Conservation (phyloP, 1,140 invertebrate species). For the Monochamus saltuarius region DNA sequence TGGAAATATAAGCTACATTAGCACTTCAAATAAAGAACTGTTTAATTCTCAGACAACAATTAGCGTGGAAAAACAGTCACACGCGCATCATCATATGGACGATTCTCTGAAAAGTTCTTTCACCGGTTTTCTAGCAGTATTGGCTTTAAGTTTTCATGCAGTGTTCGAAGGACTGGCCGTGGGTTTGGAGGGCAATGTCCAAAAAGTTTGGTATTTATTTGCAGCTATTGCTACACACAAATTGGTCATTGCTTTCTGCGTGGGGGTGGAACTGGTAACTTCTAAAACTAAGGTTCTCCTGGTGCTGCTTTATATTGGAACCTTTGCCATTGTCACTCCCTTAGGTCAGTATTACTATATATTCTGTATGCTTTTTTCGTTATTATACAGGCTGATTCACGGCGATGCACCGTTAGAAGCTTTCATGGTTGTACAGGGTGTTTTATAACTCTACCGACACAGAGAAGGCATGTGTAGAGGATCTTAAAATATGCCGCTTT, state of each 20-base stretch:
- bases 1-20: constrained; percentile 41
- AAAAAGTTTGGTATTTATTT: constrained; percentile 69
- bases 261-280: constrained; percentile 75
- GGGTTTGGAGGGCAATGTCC: constrained; percentile 66
- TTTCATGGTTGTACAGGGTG: too few relatives aligned
- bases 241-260: constrained; percentile 84
- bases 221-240: constrained; percentile 86
- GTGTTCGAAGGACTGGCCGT: constrained; percentile 82
- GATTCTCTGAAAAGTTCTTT: constrained; percentile 52
- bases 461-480: too few relatives aligned
- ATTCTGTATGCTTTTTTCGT: neutral
- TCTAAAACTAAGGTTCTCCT: constrained; percentile 64
- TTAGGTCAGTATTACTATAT: constrained; percentile 58
- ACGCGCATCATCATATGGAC: constrained; percentile 37
- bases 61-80: constrained; percentile 24
- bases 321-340: constrained; percentile 78
- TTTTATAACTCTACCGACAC: too few relatives aligned
- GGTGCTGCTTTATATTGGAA: constrained; percentile 68
- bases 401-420: too few relatives aligned
- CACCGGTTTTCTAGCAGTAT: constrained; percentile 65
- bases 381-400: too few relatives aligned
- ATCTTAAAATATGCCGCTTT: too few relatives aligned
- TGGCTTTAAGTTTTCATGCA: constrained; percentile 78
- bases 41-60: constrained; percentile 39
- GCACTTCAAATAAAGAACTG: constrained; percentile 43